Evolutionary conservation across 2,113 vertebrate species (phyloP), one percentile per base, ranked within the genome.

Genomic region (Phocoena phocoena): DNA sequence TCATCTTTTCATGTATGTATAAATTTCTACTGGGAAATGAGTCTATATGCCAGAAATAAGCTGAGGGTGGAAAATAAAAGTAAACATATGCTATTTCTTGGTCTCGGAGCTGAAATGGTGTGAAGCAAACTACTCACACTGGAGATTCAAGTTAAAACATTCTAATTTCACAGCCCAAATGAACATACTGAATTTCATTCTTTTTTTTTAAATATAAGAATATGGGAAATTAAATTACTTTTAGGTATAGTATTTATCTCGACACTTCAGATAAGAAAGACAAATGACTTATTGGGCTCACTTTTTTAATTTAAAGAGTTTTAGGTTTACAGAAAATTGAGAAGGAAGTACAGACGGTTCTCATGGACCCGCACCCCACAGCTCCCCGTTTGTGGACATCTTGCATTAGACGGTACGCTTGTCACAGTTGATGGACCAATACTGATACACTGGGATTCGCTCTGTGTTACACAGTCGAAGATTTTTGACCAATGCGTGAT

Each of bases 71-170:
- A 85, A 58, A 58, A 36, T 88, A 70, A 76, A 85, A 71, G 62
- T 7, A 83, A 11, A 11, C 55, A 25, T 47, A 25, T 36, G 7
- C 2, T 12, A 36, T 73, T 74, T 74, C 68, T 47, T 82, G 36
- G n/a, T 18, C 28, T 85, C 63, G 12, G 14, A 47, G 36, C 28
- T 55, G 41, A 71, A 86, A 70, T 26, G 47, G 11, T 23, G 12
- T 8, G 2, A 93, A 44, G 17, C 3, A 36, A 85, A 84, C 10
- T 14, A 50, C 63, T 67, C 20, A 17, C 21, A 13, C 28, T 53
- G 21, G 36, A 79, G n/a, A 50, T 21, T 60, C 58, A 15, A 38
- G 31, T 93, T 90, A 47, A 93, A 82, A 89, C 5, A n/a, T 20
- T 65, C 23, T 50, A 17, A 77, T 76, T 50, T 88, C 68, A 67